Evolutionary conservation across 2,888 invertebrate species (phyloP), one percentile per base, ranked within the genome.

Genomic region (Unio pictorum): DNA sequence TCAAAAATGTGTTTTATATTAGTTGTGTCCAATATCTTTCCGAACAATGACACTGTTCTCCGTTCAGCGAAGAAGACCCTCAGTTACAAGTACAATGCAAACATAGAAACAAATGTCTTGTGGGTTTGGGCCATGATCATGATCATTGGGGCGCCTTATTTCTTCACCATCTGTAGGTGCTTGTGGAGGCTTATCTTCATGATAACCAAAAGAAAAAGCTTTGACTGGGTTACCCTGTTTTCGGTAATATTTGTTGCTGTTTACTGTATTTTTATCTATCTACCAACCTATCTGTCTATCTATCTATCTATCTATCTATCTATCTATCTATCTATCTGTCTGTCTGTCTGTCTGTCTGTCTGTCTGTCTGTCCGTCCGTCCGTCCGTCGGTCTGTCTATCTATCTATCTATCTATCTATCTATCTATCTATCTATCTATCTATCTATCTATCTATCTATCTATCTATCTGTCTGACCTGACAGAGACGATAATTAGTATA

Each of bases 61-160:
- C 69, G 67, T 26, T 28, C 59, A 1, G n/a, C 66, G 8, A 34
- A 20, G 11, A 66, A 69, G 2, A 23, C 72, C 54, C 64, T 66
- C 45, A 58, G 23, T 0, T 65, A 23, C 17, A 34, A 73, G 15
- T 57, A 18, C 6, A 67, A 67, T 59, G 55, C 57, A 1, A 5
- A 15, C 20, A 60, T 18, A 1, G 23, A 66, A n/a, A 76, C 75
- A 28, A 77, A 85, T 63, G 81, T 83, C 6, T 71, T 76, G n/a
- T 86, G 84, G 86, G 76, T 86, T 26, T 86, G 86, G 86, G 76
- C 83, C 4, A 58, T 85, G 11, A 71, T 82, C 34, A 63, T 84
- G 57, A 75, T 79, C 45, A 79, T 81, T 20, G 75, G 78, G n/a
- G 80, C 82, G 7, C 86, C 86, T 0, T 84, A 84, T 62, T 63